Conservation (phyloP, 2,113 vertebrate species). For the Saccopteryx bilineata region DNA sequence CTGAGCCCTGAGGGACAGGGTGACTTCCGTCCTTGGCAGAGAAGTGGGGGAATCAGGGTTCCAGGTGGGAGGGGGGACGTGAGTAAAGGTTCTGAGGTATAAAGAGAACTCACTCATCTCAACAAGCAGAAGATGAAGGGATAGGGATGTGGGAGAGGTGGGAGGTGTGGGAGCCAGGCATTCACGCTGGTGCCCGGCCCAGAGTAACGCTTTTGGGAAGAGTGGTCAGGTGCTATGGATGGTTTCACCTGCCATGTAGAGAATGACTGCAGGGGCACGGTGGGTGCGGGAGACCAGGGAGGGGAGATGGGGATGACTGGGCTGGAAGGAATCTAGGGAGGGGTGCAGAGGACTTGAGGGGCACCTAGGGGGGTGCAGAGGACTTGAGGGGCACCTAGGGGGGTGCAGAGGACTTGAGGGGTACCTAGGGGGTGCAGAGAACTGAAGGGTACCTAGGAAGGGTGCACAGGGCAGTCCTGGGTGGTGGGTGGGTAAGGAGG, state of each 20-base stretch:
- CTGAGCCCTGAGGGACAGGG: neutral
- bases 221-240: neutral
- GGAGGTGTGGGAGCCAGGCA: neutral
- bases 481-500: accelerated
- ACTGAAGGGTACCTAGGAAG: too few species aligned
- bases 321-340: neutral
- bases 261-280: neutral
- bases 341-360: neutral
- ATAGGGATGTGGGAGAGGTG: neutral
- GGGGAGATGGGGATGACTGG: neutral
- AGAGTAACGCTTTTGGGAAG: neutral
- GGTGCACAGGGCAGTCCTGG: neutral
- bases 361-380: too few species aligned
- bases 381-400: too few species aligned
- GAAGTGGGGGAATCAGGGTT: neutral
- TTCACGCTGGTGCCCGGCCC: neutral
- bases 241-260: neutral
- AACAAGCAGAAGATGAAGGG: neutral
- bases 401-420: neutral
- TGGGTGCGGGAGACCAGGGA: neutral
- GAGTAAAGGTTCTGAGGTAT: neutral
- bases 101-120: too few species aligned
- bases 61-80: neutral
- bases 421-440: too few species aligned
- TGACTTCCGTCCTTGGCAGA: neutral